Conservation (phyloP, 2,113 vertebrate species). For the Sylvietta virens region DNA sequence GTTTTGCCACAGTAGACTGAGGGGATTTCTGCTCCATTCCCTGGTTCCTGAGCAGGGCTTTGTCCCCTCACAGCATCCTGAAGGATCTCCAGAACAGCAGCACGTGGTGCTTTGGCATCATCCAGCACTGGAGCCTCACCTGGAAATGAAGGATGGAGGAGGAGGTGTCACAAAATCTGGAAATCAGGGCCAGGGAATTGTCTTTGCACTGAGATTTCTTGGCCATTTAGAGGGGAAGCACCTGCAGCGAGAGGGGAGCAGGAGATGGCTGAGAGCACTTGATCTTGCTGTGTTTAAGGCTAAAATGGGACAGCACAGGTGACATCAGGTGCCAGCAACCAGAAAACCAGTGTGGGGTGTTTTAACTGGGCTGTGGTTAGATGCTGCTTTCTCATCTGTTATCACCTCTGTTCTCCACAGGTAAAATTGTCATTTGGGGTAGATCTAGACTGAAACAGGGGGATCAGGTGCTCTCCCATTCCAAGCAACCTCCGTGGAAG, state of each 20-base stretch:
- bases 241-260: background rate
- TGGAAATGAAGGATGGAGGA: conserved; percentile 9
- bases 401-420: background rate
- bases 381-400: background rate
- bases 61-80: background rate
- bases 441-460: background rate
- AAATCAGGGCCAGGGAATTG: background rate
- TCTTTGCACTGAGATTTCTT: background rate
- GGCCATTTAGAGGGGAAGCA: background rate
- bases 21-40: background rate
- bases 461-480: background rate
- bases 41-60: background rate
- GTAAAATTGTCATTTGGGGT: background rate
- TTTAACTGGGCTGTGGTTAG: background rate
- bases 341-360: background rate
- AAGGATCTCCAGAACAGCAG: conserved; percentile 73
- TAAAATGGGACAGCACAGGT: background rate
- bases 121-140: background rate
- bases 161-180: background rate
- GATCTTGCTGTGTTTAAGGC: background rate
- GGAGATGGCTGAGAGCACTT: background rate
- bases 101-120: background rate
- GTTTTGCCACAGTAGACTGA: conserved; percentile 85
- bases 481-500: background rate
- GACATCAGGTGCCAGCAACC: background rate